Conservation (phyloP, 2,888 invertebrate species). For the Agrilus biguttatus region DNA sequence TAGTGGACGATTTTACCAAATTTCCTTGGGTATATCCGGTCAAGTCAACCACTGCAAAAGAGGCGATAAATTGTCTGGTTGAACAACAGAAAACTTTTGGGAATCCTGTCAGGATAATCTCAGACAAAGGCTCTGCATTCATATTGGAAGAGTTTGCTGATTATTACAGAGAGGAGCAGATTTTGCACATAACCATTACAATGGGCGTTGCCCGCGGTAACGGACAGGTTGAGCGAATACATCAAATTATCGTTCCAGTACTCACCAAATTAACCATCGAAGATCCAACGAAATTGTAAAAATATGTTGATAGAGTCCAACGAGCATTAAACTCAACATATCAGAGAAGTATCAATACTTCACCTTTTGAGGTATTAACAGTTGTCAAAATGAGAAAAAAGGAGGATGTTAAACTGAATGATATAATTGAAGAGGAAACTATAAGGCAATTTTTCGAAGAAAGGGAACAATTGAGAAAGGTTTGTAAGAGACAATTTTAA, state of each 20-base stretch:
- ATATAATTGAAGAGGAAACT: conserved; percentile 11
- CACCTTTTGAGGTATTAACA: conserved; percentile 11
- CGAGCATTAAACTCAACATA: conserved; percentile 8
- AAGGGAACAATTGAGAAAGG: conserved; percentile 4
- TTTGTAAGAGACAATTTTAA: conserved; percentile 8
- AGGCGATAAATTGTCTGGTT: too few relatives aligned
- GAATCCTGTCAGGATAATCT: too few relatives aligned
- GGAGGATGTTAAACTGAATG: conserved; percentile 6
- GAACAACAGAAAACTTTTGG: too few relatives aligned
- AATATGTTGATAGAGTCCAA: conserved; percentile 9
- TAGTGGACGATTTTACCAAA: too few relatives aligned
- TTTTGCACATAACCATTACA: conserved; percentile 17
- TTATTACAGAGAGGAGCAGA: conserved; percentile 17
- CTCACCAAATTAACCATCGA: conserved; percentile 9
- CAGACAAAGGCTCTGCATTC: too few relatives aligned
- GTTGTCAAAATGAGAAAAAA: conserved; percentile 7
- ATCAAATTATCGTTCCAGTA: conserved; percentile 10
- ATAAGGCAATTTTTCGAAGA: conserved; percentile 6
- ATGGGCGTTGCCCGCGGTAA: conserved; percentile 21
- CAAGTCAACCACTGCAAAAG: too few relatives aligned
- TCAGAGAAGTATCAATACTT: conserved; percentile 9
- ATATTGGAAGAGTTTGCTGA: too few relatives aligned
- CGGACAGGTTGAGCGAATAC: conserved; percentile 20
- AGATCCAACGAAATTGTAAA: conserved; percentile 7
- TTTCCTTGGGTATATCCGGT: too few relatives aligned